A percentile compares a stretch with the other conserved stretches of the same genome.
phyloP scores from a whole-genome alignment of 2,797 vertebrate species.

The Carcharodon carcharias region DNA sequence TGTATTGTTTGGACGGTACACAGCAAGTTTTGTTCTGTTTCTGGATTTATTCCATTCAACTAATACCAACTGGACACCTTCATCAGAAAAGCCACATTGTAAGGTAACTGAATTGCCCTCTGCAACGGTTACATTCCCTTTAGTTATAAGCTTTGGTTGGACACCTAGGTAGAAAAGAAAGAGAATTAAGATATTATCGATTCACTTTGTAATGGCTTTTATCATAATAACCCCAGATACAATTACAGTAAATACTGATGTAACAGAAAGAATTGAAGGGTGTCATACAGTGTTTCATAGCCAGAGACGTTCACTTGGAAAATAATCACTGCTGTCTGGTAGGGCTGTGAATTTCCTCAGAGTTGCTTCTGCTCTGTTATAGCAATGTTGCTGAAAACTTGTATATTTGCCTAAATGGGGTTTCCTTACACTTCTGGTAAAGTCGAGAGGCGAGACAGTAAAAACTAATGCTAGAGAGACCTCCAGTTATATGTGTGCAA shows the following conservation, averaged over 20 bases:
- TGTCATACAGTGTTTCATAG: neutral
- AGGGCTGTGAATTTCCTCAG: no score
- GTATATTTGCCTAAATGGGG: neutral
- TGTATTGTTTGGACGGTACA: neutral
- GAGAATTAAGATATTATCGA: neutral
- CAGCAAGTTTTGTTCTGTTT: neutral
- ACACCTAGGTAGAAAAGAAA: neutral
- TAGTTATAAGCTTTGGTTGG: neutral
- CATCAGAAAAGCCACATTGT: neutral
- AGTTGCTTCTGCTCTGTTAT: neutral
- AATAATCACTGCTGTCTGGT: neutral
- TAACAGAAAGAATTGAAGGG: neutral
- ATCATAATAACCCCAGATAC: neutral
- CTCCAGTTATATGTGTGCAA: neutral
- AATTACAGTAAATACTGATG: neutral
- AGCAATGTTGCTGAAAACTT: neutral
- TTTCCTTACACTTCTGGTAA: neutral
- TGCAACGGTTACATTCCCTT: neutral
- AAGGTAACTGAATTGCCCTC: neutral
- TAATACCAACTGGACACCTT: neutral
- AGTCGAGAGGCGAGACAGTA: neutral
- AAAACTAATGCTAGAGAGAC: neutral
- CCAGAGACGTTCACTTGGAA: neutral
- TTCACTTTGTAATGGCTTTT: neutral
- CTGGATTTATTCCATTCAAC: neutral